Conservation (phyloP, 2,888 invertebrate species). For the Mythimna lalbum region DNA sequence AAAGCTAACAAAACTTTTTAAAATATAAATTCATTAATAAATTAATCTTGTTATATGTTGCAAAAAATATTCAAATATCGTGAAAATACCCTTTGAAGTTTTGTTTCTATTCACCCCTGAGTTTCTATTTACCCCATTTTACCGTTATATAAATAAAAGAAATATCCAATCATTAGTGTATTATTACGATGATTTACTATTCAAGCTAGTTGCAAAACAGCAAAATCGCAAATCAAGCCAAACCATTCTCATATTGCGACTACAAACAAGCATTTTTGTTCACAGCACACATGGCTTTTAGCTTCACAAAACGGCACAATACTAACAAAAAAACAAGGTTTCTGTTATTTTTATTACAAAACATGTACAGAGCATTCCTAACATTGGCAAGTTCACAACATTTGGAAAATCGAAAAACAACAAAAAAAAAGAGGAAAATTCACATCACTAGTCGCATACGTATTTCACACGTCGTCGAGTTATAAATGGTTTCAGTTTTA, state of each 20-base stretch:
- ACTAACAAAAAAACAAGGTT: constrained; percentile 35
- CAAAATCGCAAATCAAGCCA: background rate
- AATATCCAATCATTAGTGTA: background rate
- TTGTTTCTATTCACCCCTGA: too few species aligned
- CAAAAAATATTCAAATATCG: too few species aligned
- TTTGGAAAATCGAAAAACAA: constrained; percentile 23
- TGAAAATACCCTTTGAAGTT: too few species aligned
- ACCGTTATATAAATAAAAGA: background rate
- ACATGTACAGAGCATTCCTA: constrained; percentile 21
- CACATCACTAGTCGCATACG: constrained; percentile 43
- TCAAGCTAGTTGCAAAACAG: background rate
- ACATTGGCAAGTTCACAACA: constrained; percentile 51
- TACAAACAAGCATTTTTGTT: constrained; percentile 15
- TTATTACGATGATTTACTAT: background rate
- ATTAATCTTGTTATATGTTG: too few species aligned
- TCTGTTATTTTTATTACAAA: constrained; percentile 30
- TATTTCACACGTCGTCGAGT: constrained; percentile 58
- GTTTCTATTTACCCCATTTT: too few species aligned
- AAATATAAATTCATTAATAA: too few species aligned
- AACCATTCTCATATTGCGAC: background rate
- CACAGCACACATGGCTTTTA: constrained; percentile 5
- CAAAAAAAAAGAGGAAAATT: constrained; percentile 12
- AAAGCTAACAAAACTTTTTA: too few species aligned
- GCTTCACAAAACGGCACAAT: constrained; percentile 15
- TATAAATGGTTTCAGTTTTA: constrained; percentile 63